phyloP scores from a whole-genome alignment of 2,888 invertebrate species.

The Vannuccia rotundouncinata region DNA sequence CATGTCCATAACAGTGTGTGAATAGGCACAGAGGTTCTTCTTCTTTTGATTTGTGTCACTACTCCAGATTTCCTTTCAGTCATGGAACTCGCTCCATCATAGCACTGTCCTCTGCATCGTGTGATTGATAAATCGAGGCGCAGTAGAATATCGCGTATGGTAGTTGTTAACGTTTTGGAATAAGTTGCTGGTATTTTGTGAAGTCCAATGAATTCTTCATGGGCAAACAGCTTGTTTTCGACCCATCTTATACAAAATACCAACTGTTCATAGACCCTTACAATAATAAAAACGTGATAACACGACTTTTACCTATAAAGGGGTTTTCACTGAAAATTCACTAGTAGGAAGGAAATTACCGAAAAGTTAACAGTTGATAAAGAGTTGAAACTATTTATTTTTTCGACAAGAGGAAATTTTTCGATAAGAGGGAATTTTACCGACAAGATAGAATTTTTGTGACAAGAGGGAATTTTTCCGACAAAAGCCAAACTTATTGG shows the following conservation, averaged over 20 bases:
- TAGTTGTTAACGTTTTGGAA: conserved; percentile 17
- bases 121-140: neutral
- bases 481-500: no score
- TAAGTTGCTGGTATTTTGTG: conserved; percentile 1
- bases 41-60: conserved; percentile 9
- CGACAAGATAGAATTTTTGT: no score
- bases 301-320: no score
- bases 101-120: neutral
- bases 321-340: no score
- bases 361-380: no score
- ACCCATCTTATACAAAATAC: conserved; percentile 21
- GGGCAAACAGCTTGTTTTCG: neutral
- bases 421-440: no score
- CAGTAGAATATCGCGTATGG: conserved; percentile 3
- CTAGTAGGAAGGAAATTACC: no score
- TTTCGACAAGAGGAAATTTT: no score
- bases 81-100: neutral
- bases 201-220: conserved; percentile 16
- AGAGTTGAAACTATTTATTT: no score
- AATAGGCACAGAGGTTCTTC: conserved; percentile 4
- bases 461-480: no score
- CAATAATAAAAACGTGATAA: no score
- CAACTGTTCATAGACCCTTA: conserved; percentile 3
- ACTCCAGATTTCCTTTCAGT: conserved; percentile 4
- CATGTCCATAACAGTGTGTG: conserved; percentile 17